Percentiles rank a stretch among this genome's conserved stretches.
Conservation (phyloP, 37 sponge, comb jelly and placozoan genomes). For the Bolinopsis microptera region DNA sequence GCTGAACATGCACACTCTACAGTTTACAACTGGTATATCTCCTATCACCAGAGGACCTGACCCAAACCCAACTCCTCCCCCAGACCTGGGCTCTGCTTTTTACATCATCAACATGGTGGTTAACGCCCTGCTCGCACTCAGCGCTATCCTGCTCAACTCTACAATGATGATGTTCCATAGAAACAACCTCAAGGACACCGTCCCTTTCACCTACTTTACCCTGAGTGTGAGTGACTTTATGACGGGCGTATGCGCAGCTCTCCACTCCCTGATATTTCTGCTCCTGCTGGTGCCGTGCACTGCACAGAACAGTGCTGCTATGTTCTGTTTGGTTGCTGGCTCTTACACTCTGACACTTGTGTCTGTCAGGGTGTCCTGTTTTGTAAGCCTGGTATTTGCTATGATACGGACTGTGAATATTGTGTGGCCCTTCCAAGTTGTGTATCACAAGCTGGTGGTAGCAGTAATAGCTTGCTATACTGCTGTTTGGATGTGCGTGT, state of each 20-base stretch:
- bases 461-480: not conserved
- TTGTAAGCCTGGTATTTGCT: not conserved
- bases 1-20: no score
- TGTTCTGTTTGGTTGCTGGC: not conserved
- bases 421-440: not conserved
- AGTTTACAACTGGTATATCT: no score
- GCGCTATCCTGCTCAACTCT: not conserved
- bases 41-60: not conserved
- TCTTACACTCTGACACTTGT: not conserved
- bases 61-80: not conserved
- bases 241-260: not conserved
- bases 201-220: not conserved
- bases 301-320: not conserved
- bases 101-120: not conserved
- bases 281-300: not conserved
- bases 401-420: not conserved
- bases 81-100: not conserved
- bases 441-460: not conserved
- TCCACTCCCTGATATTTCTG: not conserved
- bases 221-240: not conserved
- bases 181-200: not conserved
- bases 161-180: not conserved
- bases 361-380: not conserved
- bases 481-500: not conserved
- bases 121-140: not conserved